Base-by-base conservation (phyloP, 2,113 vertebrate species). In the Progne subis region DNA sequence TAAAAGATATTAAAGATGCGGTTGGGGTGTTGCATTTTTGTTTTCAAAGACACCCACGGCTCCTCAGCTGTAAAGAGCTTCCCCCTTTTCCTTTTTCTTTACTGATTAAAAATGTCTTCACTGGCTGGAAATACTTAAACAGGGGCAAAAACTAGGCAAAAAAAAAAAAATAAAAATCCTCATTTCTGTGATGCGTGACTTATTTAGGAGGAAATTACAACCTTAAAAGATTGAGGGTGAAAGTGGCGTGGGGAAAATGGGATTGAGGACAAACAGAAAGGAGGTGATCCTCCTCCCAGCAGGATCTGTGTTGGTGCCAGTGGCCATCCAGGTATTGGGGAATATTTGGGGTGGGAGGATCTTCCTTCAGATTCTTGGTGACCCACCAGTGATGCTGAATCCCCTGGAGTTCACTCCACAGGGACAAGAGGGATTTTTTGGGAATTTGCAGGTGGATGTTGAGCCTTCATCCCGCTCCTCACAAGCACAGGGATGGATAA, bases 1-100 rank as follows among this genome's bases (percentile, higher is more conserved):
- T 90, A 88, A 90, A 96, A 89, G 72, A 92, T 97, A 96, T 95
- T 92, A 94, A 90, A 79, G 79, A 34, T 88, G 96, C 65, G 78
- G 52, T 59, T 60, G 74, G 74, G 64, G 31, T 89, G 24, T 64
- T 92, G 80, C 56, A 31, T 71, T 90, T 65, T 94, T 65, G 94
- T 65, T 92, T 79, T 89, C 53, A 78, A 71, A 72, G 37, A 63
- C 91, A 76, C 89, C 92, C 94, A 63, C 60, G 41, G 93, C 88
- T 92, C 92, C 94, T 47, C 63, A 93, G 61, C 78, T 55, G 9
- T 68, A 49, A 82, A 75, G 56, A 86, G 77, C 92, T 90, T 39
- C 49, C 23, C 21, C 8, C 0, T 34, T 3, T 57, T 79, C 28
- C 14, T 76, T 49, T 80, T 0, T 19, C 46, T 67, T 60, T 56